phyloP scores from a whole-genome alignment of 2,113 vertebrate species.

The Galbula dea region DNA sequence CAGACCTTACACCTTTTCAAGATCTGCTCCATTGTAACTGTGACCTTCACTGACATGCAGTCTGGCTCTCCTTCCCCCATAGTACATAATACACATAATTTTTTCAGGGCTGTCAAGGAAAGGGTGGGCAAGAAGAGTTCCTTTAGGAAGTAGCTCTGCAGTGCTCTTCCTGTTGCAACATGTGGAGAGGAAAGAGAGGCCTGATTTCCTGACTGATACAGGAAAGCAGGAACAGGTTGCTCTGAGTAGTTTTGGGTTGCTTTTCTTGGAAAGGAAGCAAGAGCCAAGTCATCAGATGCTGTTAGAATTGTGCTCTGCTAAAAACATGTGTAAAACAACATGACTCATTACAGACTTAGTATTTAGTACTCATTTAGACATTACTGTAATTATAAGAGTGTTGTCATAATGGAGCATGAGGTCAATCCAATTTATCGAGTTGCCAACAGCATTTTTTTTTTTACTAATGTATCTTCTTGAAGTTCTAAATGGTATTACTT shows the following conservation, averaged over 20 bases:
- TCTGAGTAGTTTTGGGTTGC: constrained; percentile 63
- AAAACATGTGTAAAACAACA: constrained; percentile 48
- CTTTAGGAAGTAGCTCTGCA: constrained; percentile 80
- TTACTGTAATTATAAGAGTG: constrained; percentile 27
- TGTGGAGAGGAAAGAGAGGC: constrained; percentile 78
- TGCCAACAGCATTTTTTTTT: not conserved
- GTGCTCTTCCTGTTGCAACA: constrained; percentile 74
- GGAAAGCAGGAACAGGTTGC: constrained; percentile 81
- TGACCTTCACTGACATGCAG: constrained; percentile 66
- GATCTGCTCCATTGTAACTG: constrained; percentile 65
- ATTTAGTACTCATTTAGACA: constrained; percentile 4
- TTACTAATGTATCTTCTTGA: not conserved
- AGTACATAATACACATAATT: constrained; percentile 76
- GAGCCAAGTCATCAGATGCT: constrained; percentile 60
- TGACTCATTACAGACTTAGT: constrained; percentile 4
- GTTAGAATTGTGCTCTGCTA: constrained; percentile 44
- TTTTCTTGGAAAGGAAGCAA: constrained; percentile 78
- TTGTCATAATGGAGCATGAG: not conserved
- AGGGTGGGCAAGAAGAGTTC: constrained; percentile 75
- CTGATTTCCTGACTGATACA: constrained; percentile 75
- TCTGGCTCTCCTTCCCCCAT: constrained; percentile 70
- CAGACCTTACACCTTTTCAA: constrained; percentile 70
- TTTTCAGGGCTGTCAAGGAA: constrained; percentile 77
- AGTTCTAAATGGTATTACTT: not conserved
- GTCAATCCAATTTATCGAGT: constrained; percentile 44